Evolutionary conservation across 2,888 invertebrate genomes (phyloP), one percentile per base, ranked within the genome.

Genomic region (Pherbina coryleti): DNA sequence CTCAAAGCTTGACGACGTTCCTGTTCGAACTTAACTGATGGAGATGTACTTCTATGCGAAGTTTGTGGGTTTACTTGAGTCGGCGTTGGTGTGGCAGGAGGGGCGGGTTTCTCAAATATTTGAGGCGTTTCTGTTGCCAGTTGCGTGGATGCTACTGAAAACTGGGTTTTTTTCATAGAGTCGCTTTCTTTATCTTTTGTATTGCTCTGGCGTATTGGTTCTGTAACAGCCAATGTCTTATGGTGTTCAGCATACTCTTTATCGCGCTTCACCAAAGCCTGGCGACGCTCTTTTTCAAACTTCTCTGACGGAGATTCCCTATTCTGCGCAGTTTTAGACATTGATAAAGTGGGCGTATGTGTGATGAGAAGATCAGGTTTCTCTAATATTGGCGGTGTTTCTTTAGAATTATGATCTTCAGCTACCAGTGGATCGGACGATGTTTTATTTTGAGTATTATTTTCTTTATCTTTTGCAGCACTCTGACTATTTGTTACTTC

Each of bases 291-390:
- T 7, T 28, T 51, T 11, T 53, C 44, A 8, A 8, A 25, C 4
- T 19, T 77, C 86, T 88, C 86, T 86, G 86, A 85, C 85, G 87
- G 86, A 84, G 85, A 85, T 60, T 87, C 87, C 70, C 85, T 86
- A 76, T 86, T 86, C n/a, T 86, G 83, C n/a, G 87, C 86, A 49
- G 84, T 83, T 69, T 84, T 82, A 44, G 82, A 62, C 0, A 80
- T 77, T 11, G 77, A 79, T 9, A 82, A 2, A 83, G 79, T 5
- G 60, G 57, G 9, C 5, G 44, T 44, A 84, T 14, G 1, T 44
- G 11, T 44, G 14, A 44, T 44, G 44, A 8, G 37, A 1, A 37
- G 1, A 1, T 8, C 8, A 8, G 37, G 37, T 37, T 37, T 4
- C 8, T 37, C 37, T 37, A 37, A 44, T 2, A 11, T 44, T 44